These are phyloP conservation scores for Eurytemora carolleeae DNA, from an alignment of 1,140 invertebrate species.

Conservation along the genomic window DNA sequence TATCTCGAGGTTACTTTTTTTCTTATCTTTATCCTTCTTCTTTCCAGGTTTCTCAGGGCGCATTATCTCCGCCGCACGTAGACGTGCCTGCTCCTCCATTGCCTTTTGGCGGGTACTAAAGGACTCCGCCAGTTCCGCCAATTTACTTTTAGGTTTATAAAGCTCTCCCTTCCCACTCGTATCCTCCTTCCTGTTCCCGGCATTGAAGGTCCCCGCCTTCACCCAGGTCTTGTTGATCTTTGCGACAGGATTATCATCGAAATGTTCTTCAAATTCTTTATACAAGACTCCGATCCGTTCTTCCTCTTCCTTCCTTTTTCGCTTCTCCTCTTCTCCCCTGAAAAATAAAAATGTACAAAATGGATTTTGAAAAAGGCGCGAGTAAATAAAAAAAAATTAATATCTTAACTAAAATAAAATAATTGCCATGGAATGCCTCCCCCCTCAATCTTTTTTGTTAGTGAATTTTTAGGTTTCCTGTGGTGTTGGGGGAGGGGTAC, in stretches of 20 bases:
- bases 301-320: conserved; percentile 67
- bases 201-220: conserved; percentile 87
- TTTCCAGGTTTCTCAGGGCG: conserved; percentile 41
- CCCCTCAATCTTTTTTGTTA: no score
- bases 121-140: conserved; percentile 38
- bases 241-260: conserved; percentile 60
- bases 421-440: no score
- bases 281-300: conserved; percentile 62
- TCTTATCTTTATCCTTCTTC: conserved; percentile 63
- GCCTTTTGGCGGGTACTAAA: conserved; percentile 33
- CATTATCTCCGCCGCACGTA: conserved; percentile 29
- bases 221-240: conserved; percentile 77
- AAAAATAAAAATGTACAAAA: no score
- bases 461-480: no score
- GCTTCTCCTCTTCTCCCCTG: conserved; percentile 54
- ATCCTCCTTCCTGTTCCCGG: conserved; percentile 38
- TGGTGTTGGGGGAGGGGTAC: no score
- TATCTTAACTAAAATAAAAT: no score
- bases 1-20: conserved; percentile 87
- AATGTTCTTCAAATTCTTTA: conserved; percentile 91
- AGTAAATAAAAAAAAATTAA: no score
- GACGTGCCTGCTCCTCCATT: conserved; percentile 47
- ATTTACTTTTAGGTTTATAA: conserved; percentile 26
- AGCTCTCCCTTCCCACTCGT: conserved; percentile 1
- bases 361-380: no score